Evolutionary conservation across 2,888 invertebrate species (phyloP).

Genomic region (Hipparchia semele): DNA sequence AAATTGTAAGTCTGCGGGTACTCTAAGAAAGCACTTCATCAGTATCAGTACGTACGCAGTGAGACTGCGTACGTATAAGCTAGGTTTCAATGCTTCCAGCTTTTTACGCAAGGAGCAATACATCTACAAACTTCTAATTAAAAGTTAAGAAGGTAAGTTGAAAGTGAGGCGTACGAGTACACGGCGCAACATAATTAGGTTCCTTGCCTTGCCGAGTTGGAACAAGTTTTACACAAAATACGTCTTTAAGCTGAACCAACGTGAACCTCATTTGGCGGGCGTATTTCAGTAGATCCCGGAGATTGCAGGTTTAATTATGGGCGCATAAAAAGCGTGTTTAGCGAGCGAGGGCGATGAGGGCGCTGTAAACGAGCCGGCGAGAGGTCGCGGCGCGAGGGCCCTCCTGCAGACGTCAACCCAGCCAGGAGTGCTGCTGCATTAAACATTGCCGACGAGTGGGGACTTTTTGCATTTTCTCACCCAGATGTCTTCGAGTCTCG

Average conservation of each 20-base stretch:
- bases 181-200: slow-evolving; percentile 5
- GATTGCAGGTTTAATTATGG: slow-evolving; percentile 41
- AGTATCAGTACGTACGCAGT: too few relatives aligned
- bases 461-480: slow-evolving; percentile 12
- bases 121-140: slow-evolving; percentile 16
- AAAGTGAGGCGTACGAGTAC: neutral
- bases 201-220: neutral
- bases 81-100: too few relatives aligned
- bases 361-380: slow-evolving; percentile 44
- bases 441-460: slow-evolving; percentile 33
- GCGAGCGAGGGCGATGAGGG: slow-evolving; percentile 45
- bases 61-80: too few relatives aligned
- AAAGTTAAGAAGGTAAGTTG: slow-evolving; percentile 4
- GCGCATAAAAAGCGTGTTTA: slow-evolving; percentile 44
- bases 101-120: neutral
- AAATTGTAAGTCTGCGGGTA: too few relatives aligned
- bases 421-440: slow-evolving; percentile 32
- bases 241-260: slow-evolving; percentile 13
- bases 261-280: slow-evolving; percentile 29
- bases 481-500: neutral
- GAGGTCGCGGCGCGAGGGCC: slow-evolving; percentile 42
- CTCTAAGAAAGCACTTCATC: too few relatives aligned
- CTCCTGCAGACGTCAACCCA: slow-evolving; percentile 48
- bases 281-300: slow-evolving; percentile 10
- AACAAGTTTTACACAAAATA: slow-evolving; percentile 21